Conservation (phyloP, 2,797 vertebrate species). For the Anas bernieri region DNA sequence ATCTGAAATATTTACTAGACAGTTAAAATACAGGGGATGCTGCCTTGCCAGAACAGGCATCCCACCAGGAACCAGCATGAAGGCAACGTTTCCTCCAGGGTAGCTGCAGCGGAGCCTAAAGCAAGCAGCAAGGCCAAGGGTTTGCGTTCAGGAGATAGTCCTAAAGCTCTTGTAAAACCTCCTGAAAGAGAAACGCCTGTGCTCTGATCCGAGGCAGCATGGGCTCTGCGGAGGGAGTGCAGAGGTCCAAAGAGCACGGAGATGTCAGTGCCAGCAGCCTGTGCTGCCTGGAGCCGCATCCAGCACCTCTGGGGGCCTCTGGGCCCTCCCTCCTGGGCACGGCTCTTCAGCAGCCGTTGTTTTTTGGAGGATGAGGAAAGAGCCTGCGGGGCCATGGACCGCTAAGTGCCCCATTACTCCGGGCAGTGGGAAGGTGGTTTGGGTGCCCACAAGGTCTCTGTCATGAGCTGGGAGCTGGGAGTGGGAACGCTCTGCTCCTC, state of each 20-base stretch:
- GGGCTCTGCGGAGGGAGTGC: neutral
- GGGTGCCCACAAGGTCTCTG: neutral
- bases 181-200: neutral
- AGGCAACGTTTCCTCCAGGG: neutral
- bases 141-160: neutral
- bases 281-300: rapidly evolving
- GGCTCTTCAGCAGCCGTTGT: neutral
- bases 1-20: conserved; percentile 21
- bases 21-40: conserved; percentile 14
- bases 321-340: neutral
- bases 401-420: neutral
- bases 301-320: neutral
- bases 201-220: neutral
- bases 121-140: neutral
- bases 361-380: neutral
- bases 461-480: neutral
- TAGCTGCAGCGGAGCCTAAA: neutral
- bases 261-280: neutral
- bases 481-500: neutral
- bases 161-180: neutral
- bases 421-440: neutral
- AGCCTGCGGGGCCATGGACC: neutral
- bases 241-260: neutral
- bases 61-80: neutral
- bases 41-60: neutral